These are phyloP conservation scores for Channallabes apus DNA, from an alignment of 2,797 vertebrate species.

Conservation along the genomic window DNA sequence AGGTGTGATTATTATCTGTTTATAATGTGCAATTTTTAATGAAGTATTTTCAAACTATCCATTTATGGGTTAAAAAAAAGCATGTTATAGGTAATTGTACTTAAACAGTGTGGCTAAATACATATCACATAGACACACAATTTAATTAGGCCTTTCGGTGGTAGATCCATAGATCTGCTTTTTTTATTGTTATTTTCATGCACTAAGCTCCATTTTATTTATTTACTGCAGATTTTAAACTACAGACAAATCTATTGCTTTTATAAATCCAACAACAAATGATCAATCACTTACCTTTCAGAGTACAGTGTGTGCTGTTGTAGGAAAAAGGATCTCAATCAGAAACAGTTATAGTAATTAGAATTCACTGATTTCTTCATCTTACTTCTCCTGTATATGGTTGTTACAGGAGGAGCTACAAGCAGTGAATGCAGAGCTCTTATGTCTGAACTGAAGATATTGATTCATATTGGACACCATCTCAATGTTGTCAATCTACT, in stretches of 20 bases:
- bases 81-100: neutral
- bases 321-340: neutral
- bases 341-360: neutral
- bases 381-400: neutral
- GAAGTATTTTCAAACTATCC: neutral
- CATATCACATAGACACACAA: neutral
- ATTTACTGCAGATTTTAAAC: neutral
- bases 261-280: neutral
- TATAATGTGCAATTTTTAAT: neutral
- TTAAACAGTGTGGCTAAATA: neutral
- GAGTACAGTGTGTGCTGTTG: neutral
- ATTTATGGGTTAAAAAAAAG: neutral
- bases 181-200: slow-evolving; percentile 7
- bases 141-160: neutral
- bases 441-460: slow-evolving; percentile 94
- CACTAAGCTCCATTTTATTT: neutral
- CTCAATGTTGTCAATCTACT: slow-evolving; percentile 94
- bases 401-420: slow-evolving; percentile 83
- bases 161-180: neutral
- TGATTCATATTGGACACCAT: slow-evolving; percentile 95
- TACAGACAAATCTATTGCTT: neutral
- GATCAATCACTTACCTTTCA: neutral
- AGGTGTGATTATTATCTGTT: neutral
- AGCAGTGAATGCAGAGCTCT: slow-evolving; percentile 91
- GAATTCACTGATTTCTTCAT: slow-evolving; percentile 13